Conservation (phyloP, 1,140 invertebrate species). For the Mycetomoellerius zeteki region DNA sequence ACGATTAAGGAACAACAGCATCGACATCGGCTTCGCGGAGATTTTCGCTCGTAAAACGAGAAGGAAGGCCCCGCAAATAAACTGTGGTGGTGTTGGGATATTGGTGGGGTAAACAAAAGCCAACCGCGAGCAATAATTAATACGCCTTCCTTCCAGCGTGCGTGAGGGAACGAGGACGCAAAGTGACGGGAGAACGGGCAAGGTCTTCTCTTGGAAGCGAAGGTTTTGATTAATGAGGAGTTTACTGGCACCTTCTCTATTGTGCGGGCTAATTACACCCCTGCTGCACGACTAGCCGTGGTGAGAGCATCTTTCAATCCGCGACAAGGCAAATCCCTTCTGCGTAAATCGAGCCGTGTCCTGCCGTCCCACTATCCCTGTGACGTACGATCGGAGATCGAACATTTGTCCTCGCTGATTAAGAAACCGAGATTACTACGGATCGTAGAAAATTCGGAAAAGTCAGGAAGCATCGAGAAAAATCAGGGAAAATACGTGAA, state of each 20-base stretch:
- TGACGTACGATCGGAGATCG: constrained; percentile 13
- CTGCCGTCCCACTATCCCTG: background rate
- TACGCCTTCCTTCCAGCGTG: constrained; percentile 57
- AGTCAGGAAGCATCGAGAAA: background rate
- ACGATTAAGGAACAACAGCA: constrained; percentile 58
- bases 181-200: background rate
- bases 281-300: constrained; percentile 48
- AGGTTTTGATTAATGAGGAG: constrained; percentile 80
- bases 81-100: background rate
- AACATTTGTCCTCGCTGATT: constrained; percentile 38
- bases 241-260: constrained; percentile 76
- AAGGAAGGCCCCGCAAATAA: background rate
- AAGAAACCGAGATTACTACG: constrained; percentile 4
- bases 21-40: constrained; percentile 33
- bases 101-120: constrained; percentile 72
- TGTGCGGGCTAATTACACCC: constrained; percentile 78
- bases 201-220: constrained; percentile 64
- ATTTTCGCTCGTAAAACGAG: constrained; percentile 52
- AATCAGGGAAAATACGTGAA: background rate
- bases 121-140: constrained; percentile 76
- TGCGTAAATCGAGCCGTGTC: constrained; percentile 50
- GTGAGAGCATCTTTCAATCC: constrained; percentile 50
- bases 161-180: background rate
- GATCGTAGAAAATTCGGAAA: background rate
- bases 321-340: constrained; percentile 8